Conservation (phyloP, 2,797 vertebrate species). For the Agapornis canus region DNA sequence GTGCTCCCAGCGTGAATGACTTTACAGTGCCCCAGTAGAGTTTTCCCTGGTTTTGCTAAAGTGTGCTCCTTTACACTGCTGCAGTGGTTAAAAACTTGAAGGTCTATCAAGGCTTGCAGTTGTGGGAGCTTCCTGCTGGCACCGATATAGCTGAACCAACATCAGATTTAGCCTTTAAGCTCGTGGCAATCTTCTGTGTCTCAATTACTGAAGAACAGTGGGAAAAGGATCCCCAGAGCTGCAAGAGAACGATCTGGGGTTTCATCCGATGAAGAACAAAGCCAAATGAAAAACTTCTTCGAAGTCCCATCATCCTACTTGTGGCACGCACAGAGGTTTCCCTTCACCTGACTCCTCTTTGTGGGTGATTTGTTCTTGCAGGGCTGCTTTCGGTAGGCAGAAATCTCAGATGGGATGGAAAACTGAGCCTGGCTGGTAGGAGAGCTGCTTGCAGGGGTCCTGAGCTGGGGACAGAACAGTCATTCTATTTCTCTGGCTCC, state of each 20-base stretch:
- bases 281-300: not conserved
- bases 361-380: not conserved
- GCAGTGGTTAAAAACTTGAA: fast-evolving
- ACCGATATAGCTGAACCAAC: not conserved
- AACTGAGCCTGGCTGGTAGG: not conserved
- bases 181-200: fast-evolving
- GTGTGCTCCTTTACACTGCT: not conserved
- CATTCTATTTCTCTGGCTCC: not conserved
- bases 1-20: not conserved
- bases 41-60: not conserved
- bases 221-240: not conserved
- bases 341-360: not conserved
- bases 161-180: not conserved
- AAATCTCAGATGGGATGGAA: not conserved
- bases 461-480: not conserved
- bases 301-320: not conserved
- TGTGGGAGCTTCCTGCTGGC: not conserved
- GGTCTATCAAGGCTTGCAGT: not conserved
- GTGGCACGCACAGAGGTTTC: not conserved
- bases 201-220: not conserved
- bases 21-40: not conserved
- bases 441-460: not conserved
- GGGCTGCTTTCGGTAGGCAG: not conserved
- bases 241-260: not conserved
- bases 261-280: not conserved